Conservation (phyloP, 2,797 vertebrate species). For the Loris lydekkerianus region DNA sequence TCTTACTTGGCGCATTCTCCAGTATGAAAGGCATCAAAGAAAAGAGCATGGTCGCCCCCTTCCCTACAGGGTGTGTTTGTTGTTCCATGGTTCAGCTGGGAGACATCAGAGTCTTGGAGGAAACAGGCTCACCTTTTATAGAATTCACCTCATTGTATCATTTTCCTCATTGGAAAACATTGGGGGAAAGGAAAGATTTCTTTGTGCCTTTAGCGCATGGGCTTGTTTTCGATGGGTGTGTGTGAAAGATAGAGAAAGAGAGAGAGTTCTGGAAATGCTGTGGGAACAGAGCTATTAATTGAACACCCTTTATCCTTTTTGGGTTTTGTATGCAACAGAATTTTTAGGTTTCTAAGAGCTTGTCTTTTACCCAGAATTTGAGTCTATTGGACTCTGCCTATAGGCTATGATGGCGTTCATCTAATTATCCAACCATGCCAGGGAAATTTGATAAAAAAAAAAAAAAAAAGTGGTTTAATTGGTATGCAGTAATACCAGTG, state of each 20-base stretch:
- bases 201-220: not conserved
- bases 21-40: not conserved
- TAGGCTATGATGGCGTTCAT: not conserved
- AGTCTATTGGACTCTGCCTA: not conserved
- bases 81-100: not conserved
- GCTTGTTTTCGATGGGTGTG: not conserved
- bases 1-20: not conserved
- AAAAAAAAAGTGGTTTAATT: not conserved
- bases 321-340: not conserved
- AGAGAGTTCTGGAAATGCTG: not conserved
- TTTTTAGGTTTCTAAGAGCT: not conserved
- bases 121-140: not conserved
- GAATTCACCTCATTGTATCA: not conserved
- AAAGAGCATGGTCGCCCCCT: not conserved
- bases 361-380: not conserved
- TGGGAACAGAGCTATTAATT: not conserved
- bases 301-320: not conserved
- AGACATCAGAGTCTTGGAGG: not conserved
- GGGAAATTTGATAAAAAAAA: not conserved
- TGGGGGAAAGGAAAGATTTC: not conserved
- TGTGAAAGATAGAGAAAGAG: no score
- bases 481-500: not conserved
- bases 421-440: not conserved
- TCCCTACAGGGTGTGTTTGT: fast-evolving
- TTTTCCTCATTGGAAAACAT: not conserved